Conservation (phyloP, 2,113 vertebrate genomes). For the Calyptomena viridis region DNA sequence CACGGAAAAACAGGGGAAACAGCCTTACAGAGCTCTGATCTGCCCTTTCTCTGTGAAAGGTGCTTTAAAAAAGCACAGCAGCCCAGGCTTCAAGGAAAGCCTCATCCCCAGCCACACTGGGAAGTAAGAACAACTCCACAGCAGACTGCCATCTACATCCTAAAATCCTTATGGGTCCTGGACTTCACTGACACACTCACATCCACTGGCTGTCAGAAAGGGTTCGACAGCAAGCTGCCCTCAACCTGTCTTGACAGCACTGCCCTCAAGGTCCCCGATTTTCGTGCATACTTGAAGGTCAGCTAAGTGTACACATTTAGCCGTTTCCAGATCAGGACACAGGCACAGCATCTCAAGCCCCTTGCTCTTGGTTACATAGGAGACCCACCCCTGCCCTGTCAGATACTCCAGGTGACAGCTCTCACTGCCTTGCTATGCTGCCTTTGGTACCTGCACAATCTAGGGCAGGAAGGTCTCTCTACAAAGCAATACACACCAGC, state of each 20-base stretch:
- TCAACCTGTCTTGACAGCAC: not conserved
- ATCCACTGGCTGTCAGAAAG: not conserved
- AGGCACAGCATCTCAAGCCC: not conserved
- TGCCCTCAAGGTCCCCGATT: not conserved
- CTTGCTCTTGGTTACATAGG: not conserved
- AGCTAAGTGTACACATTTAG: not conserved
- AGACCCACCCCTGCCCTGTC: not conserved
- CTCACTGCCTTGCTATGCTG: accelerated
- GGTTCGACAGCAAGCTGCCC: accelerated
- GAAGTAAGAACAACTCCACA: not conserved
- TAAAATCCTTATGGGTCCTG: not conserved
- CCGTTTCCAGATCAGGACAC: not conserved
- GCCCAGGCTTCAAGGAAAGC: not conserved
- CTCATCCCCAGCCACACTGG: not conserved
- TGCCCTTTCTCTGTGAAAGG: not conserved
- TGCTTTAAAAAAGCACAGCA: not conserved
- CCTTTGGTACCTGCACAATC: not conserved
- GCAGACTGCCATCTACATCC: not conserved
- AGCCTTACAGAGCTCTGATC: accelerated
- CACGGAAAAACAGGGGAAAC: not conserved
- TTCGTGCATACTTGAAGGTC: not conserved
- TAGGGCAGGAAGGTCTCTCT: not conserved
- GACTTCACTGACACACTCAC: not conserved
- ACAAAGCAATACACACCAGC: not conserved
- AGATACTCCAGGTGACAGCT: not conserved